A percentile compares a stretch with the other conserved stretches of the same genome.
Conservation (phyloP, 2,113 vertebrate genomes). For the Enhydra lutris region DNA sequence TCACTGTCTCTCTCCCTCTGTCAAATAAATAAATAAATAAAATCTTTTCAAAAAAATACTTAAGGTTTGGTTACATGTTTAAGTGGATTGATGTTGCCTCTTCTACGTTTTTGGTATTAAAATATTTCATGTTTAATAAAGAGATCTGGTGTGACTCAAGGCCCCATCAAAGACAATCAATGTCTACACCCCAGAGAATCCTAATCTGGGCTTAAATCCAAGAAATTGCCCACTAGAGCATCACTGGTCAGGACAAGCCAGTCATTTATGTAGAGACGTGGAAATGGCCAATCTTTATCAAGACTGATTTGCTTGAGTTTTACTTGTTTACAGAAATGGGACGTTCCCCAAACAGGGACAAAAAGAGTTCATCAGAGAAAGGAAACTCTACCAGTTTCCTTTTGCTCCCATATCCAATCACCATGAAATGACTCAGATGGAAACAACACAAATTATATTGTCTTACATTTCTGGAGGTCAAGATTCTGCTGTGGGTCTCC, state of each 20-base stretch:
- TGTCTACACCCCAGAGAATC: neutral
- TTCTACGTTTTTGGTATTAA: neutral
- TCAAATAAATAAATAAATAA: no score
- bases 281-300: rapidly evolving
- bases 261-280: neutral
- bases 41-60: no score
- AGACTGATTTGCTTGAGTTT: neutral
- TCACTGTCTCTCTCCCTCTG: no score
- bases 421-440: neutral
- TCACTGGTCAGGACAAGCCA: rapidly evolving
- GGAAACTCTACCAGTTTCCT: neutral
- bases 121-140: neutral
- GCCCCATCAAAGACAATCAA: neutral
- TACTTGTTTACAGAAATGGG: neutral
- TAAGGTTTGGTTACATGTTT: neutral
- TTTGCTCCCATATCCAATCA: no score
- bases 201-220: neutral
- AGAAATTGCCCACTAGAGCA: rapidly evolving
- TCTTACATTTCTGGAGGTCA: neutral
- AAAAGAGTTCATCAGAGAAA: neutral
- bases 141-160: neutral
- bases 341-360: neutral
- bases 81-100: rapidly evolving
- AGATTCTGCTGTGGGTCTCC: neutral
- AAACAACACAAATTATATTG: neutral